These are phyloP conservation scores for Protonibea diacanthus DNA, from an alignment of 2,797 vertebrate genomes.

Conservation along the genomic window DNA sequence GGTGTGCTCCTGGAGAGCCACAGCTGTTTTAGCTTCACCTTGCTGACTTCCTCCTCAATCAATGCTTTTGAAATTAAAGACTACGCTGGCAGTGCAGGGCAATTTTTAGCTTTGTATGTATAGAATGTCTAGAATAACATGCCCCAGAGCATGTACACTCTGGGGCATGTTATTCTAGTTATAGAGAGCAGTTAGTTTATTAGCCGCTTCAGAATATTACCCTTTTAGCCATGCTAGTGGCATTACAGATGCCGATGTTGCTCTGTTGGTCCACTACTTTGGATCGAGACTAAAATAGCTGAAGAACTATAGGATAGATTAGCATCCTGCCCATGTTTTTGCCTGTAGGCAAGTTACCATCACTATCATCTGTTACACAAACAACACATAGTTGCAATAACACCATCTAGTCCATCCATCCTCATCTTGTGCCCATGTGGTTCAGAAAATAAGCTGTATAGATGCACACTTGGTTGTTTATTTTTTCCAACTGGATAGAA, in stretches of 20 bases:
- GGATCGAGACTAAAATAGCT: not conserved
- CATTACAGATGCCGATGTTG: not conserved
- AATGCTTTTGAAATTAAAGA: constrained; percentile 7
- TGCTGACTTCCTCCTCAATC: constrained; percentile 11
- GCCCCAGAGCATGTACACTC: not conserved
- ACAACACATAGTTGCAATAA: not conserved
- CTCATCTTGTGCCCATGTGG: constrained; percentile 2
- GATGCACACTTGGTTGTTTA: not conserved
- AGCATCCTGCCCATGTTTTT: not conserved
- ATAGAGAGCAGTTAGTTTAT: not conserved
- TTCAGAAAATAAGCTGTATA: constrained; percentile 18
- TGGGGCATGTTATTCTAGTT: constrained; percentile 20
- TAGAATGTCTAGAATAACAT: too few relatives aligned
- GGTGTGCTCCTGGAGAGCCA: not conserved
- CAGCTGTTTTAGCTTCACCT: constrained; percentile 2
- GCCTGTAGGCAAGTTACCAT: not conserved
- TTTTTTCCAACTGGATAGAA: constrained; percentile 9
- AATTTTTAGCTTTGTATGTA: constrained; percentile 22
- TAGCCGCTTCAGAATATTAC: not conserved
- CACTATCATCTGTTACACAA: not conserved
- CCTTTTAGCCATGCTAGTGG: not conserved
- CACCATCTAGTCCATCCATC: constrained; percentile 1
- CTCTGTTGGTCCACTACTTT: not conserved
- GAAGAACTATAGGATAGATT: not conserved
- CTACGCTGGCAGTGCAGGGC: not conserved